Evolutionary conservation across 1,140 invertebrate genomes (phyloP).

Genomic region (Drosophila funebris): DNA sequence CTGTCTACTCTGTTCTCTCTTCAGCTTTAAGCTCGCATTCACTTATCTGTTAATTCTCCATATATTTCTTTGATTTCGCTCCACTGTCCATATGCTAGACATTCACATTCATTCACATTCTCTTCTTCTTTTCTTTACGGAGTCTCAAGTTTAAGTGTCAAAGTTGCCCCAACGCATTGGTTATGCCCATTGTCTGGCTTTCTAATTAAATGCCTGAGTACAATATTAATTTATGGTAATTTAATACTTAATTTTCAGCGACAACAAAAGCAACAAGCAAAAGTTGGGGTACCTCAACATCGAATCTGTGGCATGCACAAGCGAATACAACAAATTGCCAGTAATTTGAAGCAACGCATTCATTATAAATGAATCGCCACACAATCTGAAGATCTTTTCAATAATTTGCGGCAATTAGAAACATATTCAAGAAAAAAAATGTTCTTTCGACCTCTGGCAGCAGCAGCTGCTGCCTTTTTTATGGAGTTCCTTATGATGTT

Average conservation of each 20-base stretch:
- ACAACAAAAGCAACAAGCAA: conserved; percentile 10
- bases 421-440: conserved; percentile 61
- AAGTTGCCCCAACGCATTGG: conserved; percentile 16
- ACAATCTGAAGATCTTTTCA: conserved; percentile 69
- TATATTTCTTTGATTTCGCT: neutral
- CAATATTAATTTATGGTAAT: conserved; percentile 79
- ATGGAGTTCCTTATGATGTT: conserved; percentile 32
- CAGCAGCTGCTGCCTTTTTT: conserved; percentile 46
- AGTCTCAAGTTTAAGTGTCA: conserved; percentile 66
- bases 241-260: conserved; percentile 61
- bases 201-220: conserved; percentile 69
- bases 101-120: neutral
- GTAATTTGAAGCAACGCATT: conserved; percentile 45
- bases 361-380: conserved; percentile 38
- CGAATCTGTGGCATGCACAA: conserved; percentile 29
- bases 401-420: conserved; percentile 78
- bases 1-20: too few relatives aligned
- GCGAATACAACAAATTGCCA: conserved; percentile 56
- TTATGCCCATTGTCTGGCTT: conserved; percentile 48
- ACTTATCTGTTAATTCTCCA: neutral
- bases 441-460: conserved; percentile 37
- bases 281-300: neutral
- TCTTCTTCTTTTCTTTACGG: conserved; percentile 29
- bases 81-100: conserved; percentile 17
- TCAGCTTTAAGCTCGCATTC: neutral